Evolutionary conservation across 1,140 invertebrate species (phyloP).

Genomic region (Zaprionus nigranus): DNA sequence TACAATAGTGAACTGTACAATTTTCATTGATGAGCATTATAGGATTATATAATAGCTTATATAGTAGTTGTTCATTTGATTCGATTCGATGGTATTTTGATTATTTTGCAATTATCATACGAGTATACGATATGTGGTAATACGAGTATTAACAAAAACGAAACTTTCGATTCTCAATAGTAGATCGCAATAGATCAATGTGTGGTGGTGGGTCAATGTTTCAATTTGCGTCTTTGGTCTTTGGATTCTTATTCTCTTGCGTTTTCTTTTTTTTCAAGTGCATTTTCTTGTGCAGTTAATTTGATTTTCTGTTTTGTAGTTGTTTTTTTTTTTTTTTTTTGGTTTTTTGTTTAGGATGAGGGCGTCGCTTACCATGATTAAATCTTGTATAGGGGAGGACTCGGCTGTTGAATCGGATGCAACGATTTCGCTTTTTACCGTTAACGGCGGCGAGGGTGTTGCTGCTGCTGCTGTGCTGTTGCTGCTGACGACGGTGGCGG

Average conservation of each 20-base stretch:
- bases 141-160: slow-evolving; percentile 47
- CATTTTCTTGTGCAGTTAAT: slow-evolving; percentile 51
- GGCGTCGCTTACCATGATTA: slow-evolving; percentile 80
- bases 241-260: slow-evolving; percentile 25
- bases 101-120: slow-evolving; percentile 34
- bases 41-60: slow-evolving; percentile 26
- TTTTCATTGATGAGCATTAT: slow-evolving; percentile 60
- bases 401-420: slow-evolving; percentile 73
- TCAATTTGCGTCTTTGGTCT: slow-evolving; percentile 30
- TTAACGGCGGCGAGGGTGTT: slow-evolving; percentile 51
- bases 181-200: slow-evolving; percentile 8
- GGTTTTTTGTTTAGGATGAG: slow-evolving; percentile 41
- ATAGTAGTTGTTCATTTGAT: slow-evolving; percentile 43
- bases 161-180: slow-evolving; percentile 43
- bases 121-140: slow-evolving; percentile 29
- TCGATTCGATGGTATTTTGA: slow-evolving; percentile 49
- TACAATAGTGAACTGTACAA: slow-evolving; percentile 76
- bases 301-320: slow-evolving; percentile 37
- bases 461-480: slow-evolving; percentile 35
- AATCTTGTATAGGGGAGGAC: slow-evolving; percentile 80
- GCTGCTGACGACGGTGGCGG: slow-evolving; percentile 19
- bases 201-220: slow-evolving; percentile 30
- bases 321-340: slow-evolving; percentile 43
- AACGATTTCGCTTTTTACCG: slow-evolving; percentile 76
- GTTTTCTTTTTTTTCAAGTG: slow-evolving; percentile 39